Conservation (phyloP, 2,888 invertebrate genomes). For the Copidosoma aretas region DNA sequence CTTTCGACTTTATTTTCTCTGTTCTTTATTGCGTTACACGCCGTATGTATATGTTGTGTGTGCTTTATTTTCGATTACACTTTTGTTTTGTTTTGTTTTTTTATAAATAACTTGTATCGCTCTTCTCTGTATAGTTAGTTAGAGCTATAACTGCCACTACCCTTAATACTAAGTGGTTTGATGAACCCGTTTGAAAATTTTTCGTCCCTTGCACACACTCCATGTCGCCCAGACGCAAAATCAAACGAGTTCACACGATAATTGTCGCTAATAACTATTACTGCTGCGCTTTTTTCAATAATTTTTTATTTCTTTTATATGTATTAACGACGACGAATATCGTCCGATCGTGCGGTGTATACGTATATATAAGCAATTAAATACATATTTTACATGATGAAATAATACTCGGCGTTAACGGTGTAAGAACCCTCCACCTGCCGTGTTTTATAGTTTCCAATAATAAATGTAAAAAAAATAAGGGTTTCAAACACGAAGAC, state of each 20-base stretch:
- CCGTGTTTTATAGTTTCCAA: slow-evolving; percentile 4
- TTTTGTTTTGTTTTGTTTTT: slow-evolving; percentile 12
- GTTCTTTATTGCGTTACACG: slow-evolving; percentile 29
- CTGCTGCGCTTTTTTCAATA: slow-evolving; percentile 19
- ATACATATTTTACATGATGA: slow-evolving; percentile 38
- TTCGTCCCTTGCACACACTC: slow-evolving; percentile 16
- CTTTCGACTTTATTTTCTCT: too few species aligned
- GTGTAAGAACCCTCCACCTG: slow-evolving; percentile 29
- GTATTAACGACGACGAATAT: slow-evolving; percentile 24
- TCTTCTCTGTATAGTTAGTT: slow-evolving; percentile 23
- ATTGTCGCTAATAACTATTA: slow-evolving; percentile 21
- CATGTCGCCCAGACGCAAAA: not conserved
- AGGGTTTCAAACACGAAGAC: slow-evolving; percentile 13
- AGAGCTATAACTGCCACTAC: slow-evolving; percentile 34
- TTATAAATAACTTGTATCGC: slow-evolving; percentile 37
- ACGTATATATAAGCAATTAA: slow-evolving; percentile 22
- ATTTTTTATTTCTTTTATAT: slow-evolving; percentile 1
- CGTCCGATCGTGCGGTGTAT: slow-evolving; percentile 33
- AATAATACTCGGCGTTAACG: slow-evolving; percentile 38
- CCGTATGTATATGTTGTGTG: slow-evolving; percentile 9
- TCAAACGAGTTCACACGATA: slow-evolving; percentile 19
- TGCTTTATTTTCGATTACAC: slow-evolving; percentile 26
- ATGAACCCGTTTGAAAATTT: slow-evolving; percentile 16
- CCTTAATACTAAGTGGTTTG: slow-evolving; percentile 32
- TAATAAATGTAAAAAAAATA: not conserved